phyloP scores from a whole-genome alignment of 2,888 invertebrate species.

The Diarsia dahlii region DNA sequence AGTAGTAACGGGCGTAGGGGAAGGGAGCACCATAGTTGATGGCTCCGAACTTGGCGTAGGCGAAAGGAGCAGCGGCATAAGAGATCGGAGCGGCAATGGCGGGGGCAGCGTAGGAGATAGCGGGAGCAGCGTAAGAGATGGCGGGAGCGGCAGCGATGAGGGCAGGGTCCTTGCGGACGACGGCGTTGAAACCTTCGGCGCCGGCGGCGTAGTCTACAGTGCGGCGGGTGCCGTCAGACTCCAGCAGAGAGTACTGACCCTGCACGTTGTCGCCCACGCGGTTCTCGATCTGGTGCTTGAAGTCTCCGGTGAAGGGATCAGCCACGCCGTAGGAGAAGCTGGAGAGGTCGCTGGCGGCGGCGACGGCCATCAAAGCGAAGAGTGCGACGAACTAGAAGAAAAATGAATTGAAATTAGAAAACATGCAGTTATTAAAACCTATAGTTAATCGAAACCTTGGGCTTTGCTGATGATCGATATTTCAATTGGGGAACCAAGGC shows the following conservation, averaged over 20 bases:
- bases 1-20: slow-evolving; percentile 73
- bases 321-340: slow-evolving; percentile 91
- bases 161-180: slow-evolving; percentile 89
- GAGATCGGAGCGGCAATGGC: slow-evolving; percentile 42
- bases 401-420: not conserved
- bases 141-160: slow-evolving; percentile 72
- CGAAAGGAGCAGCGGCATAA: slow-evolving; percentile 60
- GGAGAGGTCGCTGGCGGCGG: slow-evolving; percentile 76
- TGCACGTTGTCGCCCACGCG: slow-evolving; percentile 88
- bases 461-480: too few species aligned
- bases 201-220: slow-evolving; percentile 91
- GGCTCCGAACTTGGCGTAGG: slow-evolving; percentile 57
- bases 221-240: slow-evolving; percentile 89
- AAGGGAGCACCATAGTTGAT: slow-evolving; percentile 58
- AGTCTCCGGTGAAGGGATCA: slow-evolving; percentile 90
- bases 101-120: slow-evolving; percentile 68
- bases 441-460: too few species aligned
- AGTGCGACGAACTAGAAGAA: slow-evolving; percentile 79
- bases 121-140: slow-evolving; percentile 57
- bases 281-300: slow-evolving; percentile 89
- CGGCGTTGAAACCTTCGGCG: slow-evolving; percentile 89
- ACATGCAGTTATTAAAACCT: too few species aligned
- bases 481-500: not conserved
- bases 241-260: slow-evolving; percentile 90
- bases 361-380: slow-evolving; percentile 77